Evolutionary conservation across 1,140 invertebrate species (phyloP).

Genomic region (Megalonaias nervosa): DNA sequence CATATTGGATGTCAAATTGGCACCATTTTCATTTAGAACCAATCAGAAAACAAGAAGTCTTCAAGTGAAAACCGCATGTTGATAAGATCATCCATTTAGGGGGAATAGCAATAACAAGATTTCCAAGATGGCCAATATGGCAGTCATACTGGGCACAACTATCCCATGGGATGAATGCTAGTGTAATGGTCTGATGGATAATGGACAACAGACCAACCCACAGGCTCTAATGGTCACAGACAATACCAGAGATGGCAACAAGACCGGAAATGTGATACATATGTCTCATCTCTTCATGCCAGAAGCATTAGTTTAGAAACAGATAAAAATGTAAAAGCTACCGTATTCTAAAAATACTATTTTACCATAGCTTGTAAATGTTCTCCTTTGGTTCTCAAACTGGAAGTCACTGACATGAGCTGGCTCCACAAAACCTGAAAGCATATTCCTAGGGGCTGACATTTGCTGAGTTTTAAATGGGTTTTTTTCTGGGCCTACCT

Average conservation of each 20-base stretch:
- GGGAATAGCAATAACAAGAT: too few relatives aligned
- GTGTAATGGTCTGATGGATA: too few relatives aligned
- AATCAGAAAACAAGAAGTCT: too few relatives aligned
- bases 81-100: too few relatives aligned
- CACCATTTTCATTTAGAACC: too few relatives aligned
- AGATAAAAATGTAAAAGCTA: too few relatives aligned
- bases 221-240: too few relatives aligned
- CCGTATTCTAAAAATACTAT: constrained; percentile 6
- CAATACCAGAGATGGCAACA: background rate
- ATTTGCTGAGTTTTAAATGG: constrained; percentile 93
- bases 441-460: constrained; percentile 88
- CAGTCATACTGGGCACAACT: too few relatives aligned
- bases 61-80: background rate
- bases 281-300: background rate
- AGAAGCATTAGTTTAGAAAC: background rate
- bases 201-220: too few relatives aligned
- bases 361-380: constrained; percentile 90
- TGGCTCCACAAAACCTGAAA: constrained; percentile 95
- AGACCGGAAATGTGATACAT: background rate
- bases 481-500: constrained; percentile 91
- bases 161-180: too few relatives aligned
- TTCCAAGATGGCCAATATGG: too few relatives aligned
- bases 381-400: constrained; percentile 98
- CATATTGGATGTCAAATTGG: too few relatives aligned
- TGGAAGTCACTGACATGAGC: constrained; percentile 97